Conservation (phyloP, 2,113 vertebrate species). For the Anoplopoma fimbria region DNA sequence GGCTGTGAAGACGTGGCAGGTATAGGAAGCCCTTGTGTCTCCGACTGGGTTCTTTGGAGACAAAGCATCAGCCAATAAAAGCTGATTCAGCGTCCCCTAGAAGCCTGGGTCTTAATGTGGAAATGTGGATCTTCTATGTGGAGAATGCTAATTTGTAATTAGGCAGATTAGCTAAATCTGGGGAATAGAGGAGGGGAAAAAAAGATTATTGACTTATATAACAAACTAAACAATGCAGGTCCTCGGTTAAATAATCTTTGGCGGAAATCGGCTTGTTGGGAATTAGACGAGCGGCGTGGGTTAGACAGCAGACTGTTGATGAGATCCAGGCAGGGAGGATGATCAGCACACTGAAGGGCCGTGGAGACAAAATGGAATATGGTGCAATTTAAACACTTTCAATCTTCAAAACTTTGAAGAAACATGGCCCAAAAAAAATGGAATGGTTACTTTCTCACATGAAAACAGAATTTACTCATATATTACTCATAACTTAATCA, state of each 20-base stretch:
- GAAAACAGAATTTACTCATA: no score
- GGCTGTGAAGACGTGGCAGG: not conserved
- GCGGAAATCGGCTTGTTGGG: slow-evolving; percentile 56
- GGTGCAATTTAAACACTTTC: no score
- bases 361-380: slow-evolving; percentile 2
- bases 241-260: slow-evolving; percentile 79
- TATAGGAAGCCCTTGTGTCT: slow-evolving; percentile 51
- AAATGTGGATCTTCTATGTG: slow-evolving; percentile 84
- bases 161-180: slow-evolving; percentile 87
- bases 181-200: slow-evolving; percentile 78
- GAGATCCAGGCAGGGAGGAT: slow-evolving; percentile 7
- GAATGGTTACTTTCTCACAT: no score
- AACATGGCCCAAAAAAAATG: no score
- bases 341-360: slow-evolving; percentile 3
- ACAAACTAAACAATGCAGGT: slow-evolving; percentile 82
- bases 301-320: slow-evolving; percentile 4
- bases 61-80: slow-evolving; percentile 66
- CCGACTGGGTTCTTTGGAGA: slow-evolving; percentile 62
- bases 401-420: no score
- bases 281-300: slow-evolving; percentile 12
- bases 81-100: slow-evolving; percentile 82
- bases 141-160: slow-evolving; percentile 90
- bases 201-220: slow-evolving; percentile 86
- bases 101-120: slow-evolving; percentile 85
- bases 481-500: no score